phyloP scores from a whole-genome alignment of 2,888 invertebrate species.

The Chrysina gloriosa region DNA sequence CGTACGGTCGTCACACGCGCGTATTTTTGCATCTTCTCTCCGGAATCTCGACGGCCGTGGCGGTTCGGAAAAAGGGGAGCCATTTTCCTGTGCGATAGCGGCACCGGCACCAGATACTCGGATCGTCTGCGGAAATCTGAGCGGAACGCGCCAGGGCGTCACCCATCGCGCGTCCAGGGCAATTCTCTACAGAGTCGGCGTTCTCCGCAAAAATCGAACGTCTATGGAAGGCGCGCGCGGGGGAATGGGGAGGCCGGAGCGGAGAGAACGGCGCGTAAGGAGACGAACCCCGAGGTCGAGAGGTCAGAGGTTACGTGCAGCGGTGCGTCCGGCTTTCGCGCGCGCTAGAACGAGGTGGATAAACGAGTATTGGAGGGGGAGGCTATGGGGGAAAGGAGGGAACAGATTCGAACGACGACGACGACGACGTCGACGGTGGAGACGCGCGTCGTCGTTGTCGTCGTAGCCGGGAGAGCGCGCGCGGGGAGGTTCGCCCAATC shows the following conservation, averaged over 20 bases:
- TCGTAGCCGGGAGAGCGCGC: too few species aligned
- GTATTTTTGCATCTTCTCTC: neutral
- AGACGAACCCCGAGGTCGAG: conserved; percentile 57
- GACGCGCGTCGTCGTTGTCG: too few species aligned
- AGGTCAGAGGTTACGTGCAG: conserved; percentile 54
- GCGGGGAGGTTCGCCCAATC: conserved; percentile 38
- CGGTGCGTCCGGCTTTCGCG: conserved; percentile 1
- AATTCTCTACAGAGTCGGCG: conserved; percentile 57
- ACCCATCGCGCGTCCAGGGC: conserved; percentile 40
- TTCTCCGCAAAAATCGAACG: conserved; percentile 64
- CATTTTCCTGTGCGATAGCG: neutral
- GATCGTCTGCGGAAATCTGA: neutral
- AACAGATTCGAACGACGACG: conserved; percentile 36
- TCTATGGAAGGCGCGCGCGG: conserved; percentile 54
- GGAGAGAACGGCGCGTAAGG: conserved; percentile 56
- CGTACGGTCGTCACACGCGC: neutral
- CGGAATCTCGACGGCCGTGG: neutral
- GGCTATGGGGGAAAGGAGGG: neutral
- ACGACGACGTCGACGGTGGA: conserved; percentile 18
- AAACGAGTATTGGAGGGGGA: neutral
- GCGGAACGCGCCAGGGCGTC: conserved; percentile 46
- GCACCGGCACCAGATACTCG: neutral
- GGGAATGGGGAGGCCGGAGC: conserved; percentile 3
- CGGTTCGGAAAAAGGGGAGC: neutral
- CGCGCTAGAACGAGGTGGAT: neutral